These are phyloP conservation scores for Tamandua tetradactyla DNA, from an alignment of 2,797 vertebrate species.

Conservation along the genomic window DNA sequence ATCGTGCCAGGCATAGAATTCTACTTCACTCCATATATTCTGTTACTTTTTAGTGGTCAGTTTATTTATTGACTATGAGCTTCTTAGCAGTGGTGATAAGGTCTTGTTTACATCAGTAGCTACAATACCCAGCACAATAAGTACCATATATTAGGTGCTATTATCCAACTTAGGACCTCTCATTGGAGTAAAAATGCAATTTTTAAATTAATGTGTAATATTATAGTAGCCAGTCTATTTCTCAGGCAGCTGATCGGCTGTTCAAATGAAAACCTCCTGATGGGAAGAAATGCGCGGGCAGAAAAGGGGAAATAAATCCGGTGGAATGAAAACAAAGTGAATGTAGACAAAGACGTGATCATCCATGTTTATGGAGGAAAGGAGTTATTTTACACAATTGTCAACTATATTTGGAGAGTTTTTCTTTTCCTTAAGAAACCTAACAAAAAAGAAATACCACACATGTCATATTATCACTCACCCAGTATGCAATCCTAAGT, in stretches of 20 bases:
- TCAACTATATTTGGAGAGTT: neutral
- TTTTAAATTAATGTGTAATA: constrained; percentile 19
- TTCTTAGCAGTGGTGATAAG: neutral
- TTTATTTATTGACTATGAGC: neutral
- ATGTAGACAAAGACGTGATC: neutral
- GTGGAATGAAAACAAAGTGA: neutral
- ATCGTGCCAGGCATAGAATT: neutral
- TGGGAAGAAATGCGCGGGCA: neutral
- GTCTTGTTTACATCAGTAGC: neutral
- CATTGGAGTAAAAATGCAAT: neutral
- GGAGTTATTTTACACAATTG: neutral
- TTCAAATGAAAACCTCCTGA: neutral
- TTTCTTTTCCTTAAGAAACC: neutral
- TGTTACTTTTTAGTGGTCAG: neutral
- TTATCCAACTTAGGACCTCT: neutral
- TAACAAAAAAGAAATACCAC: neutral
- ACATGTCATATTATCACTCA: neutral
- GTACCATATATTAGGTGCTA: neutral
- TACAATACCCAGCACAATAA: neutral
- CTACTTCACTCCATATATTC: neutral
- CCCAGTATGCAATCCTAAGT: neutral
- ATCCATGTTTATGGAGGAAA: neutral
- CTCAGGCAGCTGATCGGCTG: neutral
- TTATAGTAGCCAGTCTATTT: neutral
- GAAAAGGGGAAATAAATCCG: neutral